Evolutionary conservation across 2,113 vertebrate species (phyloP).

Genomic region (Diglossa brunneiventris): DNA sequence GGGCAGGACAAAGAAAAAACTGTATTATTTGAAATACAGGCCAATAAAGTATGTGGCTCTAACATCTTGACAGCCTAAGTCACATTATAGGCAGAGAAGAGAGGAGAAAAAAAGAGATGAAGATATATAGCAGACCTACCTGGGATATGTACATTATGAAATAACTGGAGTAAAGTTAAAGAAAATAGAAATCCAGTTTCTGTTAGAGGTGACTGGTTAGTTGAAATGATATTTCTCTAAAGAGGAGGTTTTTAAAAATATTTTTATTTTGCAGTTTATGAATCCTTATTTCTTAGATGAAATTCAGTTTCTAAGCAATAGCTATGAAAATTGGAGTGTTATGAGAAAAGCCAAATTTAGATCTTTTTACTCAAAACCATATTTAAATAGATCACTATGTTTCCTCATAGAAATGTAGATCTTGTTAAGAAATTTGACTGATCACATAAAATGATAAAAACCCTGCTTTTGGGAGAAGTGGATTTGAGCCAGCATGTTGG

Average conservation of each 20-base stretch:
- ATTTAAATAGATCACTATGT: not conserved
- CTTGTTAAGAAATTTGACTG: not conserved
- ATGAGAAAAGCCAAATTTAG: not conserved
- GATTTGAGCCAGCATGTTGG: not conserved
- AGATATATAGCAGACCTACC: not conserved
- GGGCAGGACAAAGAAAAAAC: not conserved
- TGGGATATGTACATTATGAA: not conserved
- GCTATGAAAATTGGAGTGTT: not conserved
- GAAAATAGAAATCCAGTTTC: not conserved
- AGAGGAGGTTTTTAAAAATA: not conserved
- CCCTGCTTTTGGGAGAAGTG: not conserved
- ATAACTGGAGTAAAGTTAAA: not conserved
- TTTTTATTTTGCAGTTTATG: not conserved
- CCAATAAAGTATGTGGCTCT: not conserved
- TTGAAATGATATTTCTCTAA: not conserved
- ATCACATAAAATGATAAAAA: not conserved
- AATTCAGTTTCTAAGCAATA: not conserved
- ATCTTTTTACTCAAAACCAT: not conserved
- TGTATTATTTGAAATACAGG: not conserved
- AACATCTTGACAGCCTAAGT: not conserved
- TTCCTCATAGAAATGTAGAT: not conserved
- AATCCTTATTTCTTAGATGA: not conserved
- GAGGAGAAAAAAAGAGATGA: not conserved
- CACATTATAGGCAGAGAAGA: not conserved
- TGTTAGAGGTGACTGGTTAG: not conserved